These are phyloP conservation scores for Nasua narica DNA, from an alignment of 2,797 vertebrate genomes.

Conservation along the genomic window DNA sequence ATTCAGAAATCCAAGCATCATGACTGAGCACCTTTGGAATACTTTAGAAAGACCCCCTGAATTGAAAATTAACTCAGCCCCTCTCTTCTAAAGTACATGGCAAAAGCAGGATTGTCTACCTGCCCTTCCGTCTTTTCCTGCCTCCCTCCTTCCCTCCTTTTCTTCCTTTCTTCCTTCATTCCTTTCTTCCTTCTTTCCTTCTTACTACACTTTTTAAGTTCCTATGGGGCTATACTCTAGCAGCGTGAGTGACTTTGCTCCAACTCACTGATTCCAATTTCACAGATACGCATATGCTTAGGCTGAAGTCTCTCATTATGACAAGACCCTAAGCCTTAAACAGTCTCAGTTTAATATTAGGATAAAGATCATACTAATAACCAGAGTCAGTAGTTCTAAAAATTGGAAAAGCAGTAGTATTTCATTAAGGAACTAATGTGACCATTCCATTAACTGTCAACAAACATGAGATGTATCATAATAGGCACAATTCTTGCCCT, in stretches of 20 bases:
- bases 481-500: neutral
- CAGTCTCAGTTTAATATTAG: neutral
- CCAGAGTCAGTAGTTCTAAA: neutral
- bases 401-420: neutral
- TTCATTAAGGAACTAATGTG: neutral
- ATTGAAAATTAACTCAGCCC: neutral
- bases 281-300: neutral
- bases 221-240: neutral
- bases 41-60: neutral
- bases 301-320: neutral
- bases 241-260: neutral
- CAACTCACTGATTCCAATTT: neutral
- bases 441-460: neutral
- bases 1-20: neutral
- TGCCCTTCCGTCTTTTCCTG: too few relatives aligned
- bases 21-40: neutral
- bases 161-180: neutral
- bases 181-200: neutral
- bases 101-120: neutral
- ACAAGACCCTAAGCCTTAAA: neutral
- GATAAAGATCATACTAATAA: neutral
- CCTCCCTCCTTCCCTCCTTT: rapidly evolving
- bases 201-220: neutral
- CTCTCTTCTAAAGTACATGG: neutral
- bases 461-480: neutral